These are phyloP conservation scores for Garra rufa DNA, from an alignment of 2,113 vertebrate genomes.

Conservation along the genomic window DNA sequence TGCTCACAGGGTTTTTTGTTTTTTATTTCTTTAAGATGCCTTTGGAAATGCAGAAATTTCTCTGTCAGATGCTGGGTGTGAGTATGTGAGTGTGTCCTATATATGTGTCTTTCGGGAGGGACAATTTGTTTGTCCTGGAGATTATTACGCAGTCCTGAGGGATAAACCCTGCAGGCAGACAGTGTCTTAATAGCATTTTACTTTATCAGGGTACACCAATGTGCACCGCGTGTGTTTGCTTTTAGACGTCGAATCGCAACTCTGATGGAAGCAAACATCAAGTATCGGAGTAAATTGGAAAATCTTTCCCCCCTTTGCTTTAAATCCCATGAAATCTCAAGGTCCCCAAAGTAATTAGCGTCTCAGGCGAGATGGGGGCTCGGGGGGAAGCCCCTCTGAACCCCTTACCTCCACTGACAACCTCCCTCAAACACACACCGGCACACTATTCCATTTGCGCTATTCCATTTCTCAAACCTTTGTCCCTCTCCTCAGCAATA, in stretches of 20 bases:
- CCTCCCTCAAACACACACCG: constrained; percentile 9
- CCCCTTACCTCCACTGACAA: constrained; percentile 46
- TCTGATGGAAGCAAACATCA: constrained; percentile 79
- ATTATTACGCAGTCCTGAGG: constrained; percentile 74
- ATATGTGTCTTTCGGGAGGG: constrained; percentile 56
- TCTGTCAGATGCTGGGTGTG: constrained; percentile 11
- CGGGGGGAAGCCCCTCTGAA: constrained; percentile 66
- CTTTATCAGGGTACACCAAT: constrained; percentile 77
- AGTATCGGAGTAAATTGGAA: constrained; percentile 80
- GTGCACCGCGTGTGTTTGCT: constrained; percentile 72
- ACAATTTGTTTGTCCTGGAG: constrained; percentile 75
- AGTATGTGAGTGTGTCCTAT: neutral
- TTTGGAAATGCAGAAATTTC: constrained; percentile 43
- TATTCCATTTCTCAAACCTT: constrained; percentile 13
- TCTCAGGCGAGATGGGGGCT: constrained; percentile 72
- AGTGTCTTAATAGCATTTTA: constrained; percentile 75
- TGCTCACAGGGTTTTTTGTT: constrained; percentile 47
- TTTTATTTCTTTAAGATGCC: constrained; percentile 49
- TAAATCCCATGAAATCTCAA: constrained; percentile 82
- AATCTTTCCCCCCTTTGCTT: constrained; percentile 66
- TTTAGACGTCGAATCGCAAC: constrained; percentile 65
- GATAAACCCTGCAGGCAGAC: constrained; percentile 69
- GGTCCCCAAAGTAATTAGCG: constrained; percentile 84
- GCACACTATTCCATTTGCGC: no score
- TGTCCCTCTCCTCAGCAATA: neutral